These are phyloP conservation scores for Eulemur albifrons DNA, from an alignment of 2,797 vertebrate species.

Conservation along the genomic window DNA sequence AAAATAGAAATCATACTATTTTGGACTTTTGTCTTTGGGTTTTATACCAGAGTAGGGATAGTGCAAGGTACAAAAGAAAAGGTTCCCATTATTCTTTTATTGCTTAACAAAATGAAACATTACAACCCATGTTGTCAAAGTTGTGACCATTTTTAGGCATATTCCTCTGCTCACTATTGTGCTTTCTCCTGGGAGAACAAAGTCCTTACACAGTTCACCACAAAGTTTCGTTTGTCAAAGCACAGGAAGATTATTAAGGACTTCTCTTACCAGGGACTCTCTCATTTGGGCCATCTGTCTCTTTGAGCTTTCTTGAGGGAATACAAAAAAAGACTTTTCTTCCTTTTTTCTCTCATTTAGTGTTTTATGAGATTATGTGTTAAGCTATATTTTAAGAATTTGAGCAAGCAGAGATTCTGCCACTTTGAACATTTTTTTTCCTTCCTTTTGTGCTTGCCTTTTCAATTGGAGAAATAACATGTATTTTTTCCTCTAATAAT, in stretches of 20 bases:
- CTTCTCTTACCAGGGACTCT: constrained; percentile 34
- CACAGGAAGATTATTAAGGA: constrained; percentile 61
- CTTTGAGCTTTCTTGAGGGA: constrained; percentile 61
- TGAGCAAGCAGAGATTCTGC: constrained; percentile 29
- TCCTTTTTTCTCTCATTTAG: constrained; percentile 30
- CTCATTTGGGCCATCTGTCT: constrained; percentile 61
- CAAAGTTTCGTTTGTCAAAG: constrained; percentile 56
- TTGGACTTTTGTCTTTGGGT: constrained; percentile 24
- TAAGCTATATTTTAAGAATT: constrained; percentile 66
- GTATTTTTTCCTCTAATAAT: constrained; percentile 8
- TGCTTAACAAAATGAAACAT: constrained; percentile 67
- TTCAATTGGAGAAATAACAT: constrained; percentile 46
- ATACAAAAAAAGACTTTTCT: constrained; percentile 5
- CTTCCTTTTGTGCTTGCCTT: constrained; percentile 53
- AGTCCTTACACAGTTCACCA: constrained; percentile 49
- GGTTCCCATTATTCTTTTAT: constrained; percentile 43
- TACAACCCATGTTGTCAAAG: constrained; percentile 57
- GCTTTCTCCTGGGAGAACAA: constrained; percentile 66
- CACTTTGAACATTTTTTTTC: constrained; percentile 27
- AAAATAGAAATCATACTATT: background rate
- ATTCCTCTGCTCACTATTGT: constrained; percentile 19
- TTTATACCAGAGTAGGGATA: background rate
- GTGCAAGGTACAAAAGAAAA: constrained; percentile 27
- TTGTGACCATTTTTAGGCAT: constrained; percentile 54
- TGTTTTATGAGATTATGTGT: constrained; percentile 56